Percentiles rank a stretch among this genome's conserved stretches.
Evolutionary conservation across 2,113 vertebrate species (phyloP).

Genomic region (Tenrec ecaudatus): DNA sequence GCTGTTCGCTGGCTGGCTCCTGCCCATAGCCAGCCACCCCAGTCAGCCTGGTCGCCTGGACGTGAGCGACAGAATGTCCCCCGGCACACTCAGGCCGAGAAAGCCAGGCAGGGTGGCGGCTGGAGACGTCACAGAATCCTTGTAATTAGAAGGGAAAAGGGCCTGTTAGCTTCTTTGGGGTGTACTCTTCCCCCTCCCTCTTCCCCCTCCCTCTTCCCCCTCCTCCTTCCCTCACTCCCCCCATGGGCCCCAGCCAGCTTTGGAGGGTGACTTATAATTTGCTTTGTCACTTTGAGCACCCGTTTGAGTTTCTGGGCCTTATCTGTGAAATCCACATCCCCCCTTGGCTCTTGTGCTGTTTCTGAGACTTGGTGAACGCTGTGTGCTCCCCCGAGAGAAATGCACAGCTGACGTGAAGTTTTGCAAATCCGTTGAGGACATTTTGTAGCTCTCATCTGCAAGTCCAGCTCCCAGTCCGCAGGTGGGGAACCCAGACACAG

Average conservation of each 20-base stretch:
- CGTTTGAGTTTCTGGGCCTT: background rate
- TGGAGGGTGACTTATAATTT: constrained; percentile 69
- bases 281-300: constrained; percentile 54
- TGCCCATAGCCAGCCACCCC: background rate
- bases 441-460: background rate
- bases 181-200: too few species aligned
- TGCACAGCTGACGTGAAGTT: background rate
- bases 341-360: constrained; percentile 1
- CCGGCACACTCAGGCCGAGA: constrained; percentile 47
- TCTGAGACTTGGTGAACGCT: background rate
- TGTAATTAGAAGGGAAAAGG: constrained; percentile 72
- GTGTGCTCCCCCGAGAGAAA: background rate
- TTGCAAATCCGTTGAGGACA: background rate
- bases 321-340: background rate
- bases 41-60: constrained; percentile 22
- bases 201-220: too few species aligned
- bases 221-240: background rate
- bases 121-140: constrained; percentile 62
- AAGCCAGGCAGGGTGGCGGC: constrained; percentile 76
- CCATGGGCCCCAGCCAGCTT: background rate
- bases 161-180: constrained; percentile 10
- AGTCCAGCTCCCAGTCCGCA: background rate
- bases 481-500: background rate
- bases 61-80: background rate
- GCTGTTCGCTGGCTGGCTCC: background rate